Conservation (phyloP, 1,140 invertebrate species). For the Phocides pigmalion region DNA sequence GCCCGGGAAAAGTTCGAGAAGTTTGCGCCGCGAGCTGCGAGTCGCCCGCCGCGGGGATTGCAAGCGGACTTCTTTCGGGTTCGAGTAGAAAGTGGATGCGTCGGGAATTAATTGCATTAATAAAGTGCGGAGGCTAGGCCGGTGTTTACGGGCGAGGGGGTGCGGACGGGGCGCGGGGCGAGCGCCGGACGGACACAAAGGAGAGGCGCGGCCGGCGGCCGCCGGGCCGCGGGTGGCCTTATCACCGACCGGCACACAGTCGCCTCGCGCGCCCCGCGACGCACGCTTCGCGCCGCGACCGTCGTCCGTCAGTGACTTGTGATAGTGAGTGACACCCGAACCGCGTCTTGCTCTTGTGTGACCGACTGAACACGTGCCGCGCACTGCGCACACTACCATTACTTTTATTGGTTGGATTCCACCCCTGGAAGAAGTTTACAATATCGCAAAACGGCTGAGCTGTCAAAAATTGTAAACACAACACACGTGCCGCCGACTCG, state of each 20-base stretch:
- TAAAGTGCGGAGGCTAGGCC: constrained; percentile 71
- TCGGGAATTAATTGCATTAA: constrained; percentile 78
- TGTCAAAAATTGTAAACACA: constrained; percentile 78
- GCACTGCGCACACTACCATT: constrained; percentile 55
- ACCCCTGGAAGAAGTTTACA: constrained; percentile 48
- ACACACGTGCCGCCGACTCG: constrained; percentile 73
- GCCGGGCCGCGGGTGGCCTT: constrained; percentile 66
- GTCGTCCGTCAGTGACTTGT: constrained; percentile 56
- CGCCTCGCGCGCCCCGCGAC: constrained; percentile 67
- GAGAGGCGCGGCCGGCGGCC: constrained; percentile 72
- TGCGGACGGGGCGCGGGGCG: constrained; percentile 41
- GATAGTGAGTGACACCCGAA: constrained; percentile 64
- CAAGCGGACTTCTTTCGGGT: constrained; percentile 42
- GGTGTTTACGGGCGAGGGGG: constrained; percentile 56
- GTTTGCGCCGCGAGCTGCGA: constrained; percentile 37
- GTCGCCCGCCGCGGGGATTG: constrained; percentile 16
- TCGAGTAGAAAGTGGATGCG: constrained; percentile 67
- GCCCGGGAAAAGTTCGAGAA: constrained; percentile 43
- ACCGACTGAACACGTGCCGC: constrained; percentile 57
- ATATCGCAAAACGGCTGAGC: constrained; percentile 60
- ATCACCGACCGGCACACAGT: constrained; percentile 71
- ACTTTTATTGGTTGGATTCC: constrained; percentile 54
- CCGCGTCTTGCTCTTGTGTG: constrained; percentile 38
- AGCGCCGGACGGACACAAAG: constrained; percentile 69
- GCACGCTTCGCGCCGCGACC: constrained; percentile 52